A percentile compares a stretch with the other conserved stretches of the same genome.
These are phyloP conservation scores for Hestina assimilis DNA, from an alignment of 1,140 invertebrate species.

Conservation along the genomic window DNA sequence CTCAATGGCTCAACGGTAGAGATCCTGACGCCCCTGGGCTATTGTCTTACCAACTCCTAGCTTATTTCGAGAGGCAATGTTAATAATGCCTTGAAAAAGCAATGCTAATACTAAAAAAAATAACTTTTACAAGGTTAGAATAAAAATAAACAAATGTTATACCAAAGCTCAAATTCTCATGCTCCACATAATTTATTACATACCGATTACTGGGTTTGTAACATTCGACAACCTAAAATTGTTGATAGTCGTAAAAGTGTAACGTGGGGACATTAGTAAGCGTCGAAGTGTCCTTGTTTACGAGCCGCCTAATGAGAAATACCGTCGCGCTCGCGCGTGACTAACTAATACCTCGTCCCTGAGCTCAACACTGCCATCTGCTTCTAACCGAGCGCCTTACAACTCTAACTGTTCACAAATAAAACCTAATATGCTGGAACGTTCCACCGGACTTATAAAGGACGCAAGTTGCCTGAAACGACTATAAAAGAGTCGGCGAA, in stretches of 20 bases:
- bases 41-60: no score
- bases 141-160: not conserved
- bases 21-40: no score
- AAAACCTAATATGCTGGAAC: slow-evolving; percentile 17
- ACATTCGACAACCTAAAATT: slow-evolving; percentile 44
- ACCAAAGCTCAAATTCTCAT: slow-evolving; percentile 3
- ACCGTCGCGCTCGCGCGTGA: slow-evolving; percentile 55
- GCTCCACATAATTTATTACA: slow-evolving; percentile 35
- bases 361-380: slow-evolving; percentile 26
- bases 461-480: slow-evolving; percentile 16
- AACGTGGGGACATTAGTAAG: slow-evolving; percentile 65
- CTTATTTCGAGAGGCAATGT: no score
- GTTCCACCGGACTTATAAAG: slow-evolving; percentile 9
- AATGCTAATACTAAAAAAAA: no score
- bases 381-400: not conserved
- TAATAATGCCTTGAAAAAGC: no score
- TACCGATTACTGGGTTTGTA: slow-evolving; percentile 35
- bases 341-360: slow-evolving; percentile 53
- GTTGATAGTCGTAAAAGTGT: slow-evolving; percentile 64
- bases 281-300: slow-evolving; percentile 68
- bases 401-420: slow-evolving; percentile 9
- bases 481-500: slow-evolving; percentile 28
- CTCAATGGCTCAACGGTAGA: no score
- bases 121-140: no score
- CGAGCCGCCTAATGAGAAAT: slow-evolving; percentile 69